Conservation (phyloP, 2,888 invertebrate genomes). For the Parnassius mnemosyne region DNA sequence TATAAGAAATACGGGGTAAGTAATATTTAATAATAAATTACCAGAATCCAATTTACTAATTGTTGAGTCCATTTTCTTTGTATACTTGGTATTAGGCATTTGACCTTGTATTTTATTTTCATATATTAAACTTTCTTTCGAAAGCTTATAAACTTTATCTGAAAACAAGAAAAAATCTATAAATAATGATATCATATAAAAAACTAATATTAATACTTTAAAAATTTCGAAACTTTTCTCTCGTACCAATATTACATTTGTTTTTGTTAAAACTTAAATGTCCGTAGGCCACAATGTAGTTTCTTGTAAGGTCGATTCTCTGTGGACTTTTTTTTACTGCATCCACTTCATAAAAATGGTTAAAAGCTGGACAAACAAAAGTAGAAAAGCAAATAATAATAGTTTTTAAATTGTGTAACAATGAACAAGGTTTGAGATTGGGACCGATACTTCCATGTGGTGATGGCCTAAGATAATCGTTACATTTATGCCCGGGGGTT, state of each 20-base stretch:
- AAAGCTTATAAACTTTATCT: neutral
- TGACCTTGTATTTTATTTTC: neutral
- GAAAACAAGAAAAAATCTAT: neutral
- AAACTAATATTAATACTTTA: neutral
- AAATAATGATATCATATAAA: too few species aligned
- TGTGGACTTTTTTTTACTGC: constrained; percentile 5
- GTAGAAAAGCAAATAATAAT: too few species aligned
- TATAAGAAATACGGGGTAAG: neutral
- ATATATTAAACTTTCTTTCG: neutral
- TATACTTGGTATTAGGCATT: constrained; percentile 3
- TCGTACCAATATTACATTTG: constrained; percentile 29
- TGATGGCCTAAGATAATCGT: too few species aligned
- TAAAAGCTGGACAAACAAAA: neutral
- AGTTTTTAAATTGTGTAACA: too few species aligned
- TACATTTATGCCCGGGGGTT: too few species aligned
- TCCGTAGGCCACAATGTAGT: constrained; percentile 30
- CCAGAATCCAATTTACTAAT: constrained; percentile 29
- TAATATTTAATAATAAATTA: neutral
- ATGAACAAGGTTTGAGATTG: too few species aligned
- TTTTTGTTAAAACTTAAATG: constrained; percentile 28
- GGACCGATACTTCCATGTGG: too few species aligned
- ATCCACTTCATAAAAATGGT: constrained; percentile 18
- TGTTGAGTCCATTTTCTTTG: neutral
- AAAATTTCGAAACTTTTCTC: constrained; percentile 15
- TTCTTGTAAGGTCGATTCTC: constrained; percentile 18